phyloP scores from a whole-genome alignment of 1,140 invertebrate species.

The Chymomyza costata region DNA sequence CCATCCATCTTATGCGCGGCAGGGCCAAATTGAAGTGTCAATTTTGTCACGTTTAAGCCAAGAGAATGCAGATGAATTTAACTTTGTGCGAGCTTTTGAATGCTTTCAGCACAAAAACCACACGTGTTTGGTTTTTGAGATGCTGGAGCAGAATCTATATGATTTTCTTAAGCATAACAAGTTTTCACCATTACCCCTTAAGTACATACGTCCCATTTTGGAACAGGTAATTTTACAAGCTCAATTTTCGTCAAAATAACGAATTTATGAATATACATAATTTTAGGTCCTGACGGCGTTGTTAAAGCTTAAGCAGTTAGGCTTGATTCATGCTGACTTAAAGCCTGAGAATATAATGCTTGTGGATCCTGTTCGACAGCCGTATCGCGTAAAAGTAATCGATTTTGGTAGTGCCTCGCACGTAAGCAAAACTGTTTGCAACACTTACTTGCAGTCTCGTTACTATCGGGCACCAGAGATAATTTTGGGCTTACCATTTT shows the following conservation, averaged over 20 bases:
- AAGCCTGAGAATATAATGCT: conserved; percentile 99
- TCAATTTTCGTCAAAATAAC: too few relatives aligned
- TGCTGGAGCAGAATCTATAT: conserved; percentile 99
- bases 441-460: conserved; percentile 98
- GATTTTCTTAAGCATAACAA: conserved; percentile 99
- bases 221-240: conserved; percentile 87
- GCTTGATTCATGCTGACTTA: conserved; percentile 98
- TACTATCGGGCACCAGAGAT: conserved; percentile 99
- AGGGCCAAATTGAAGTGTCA: conserved; percentile 99
- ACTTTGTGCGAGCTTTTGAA: conserved; percentile 99
- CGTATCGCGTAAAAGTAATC: conserved; percentile 98
- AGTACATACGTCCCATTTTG: conserved; percentile 98
- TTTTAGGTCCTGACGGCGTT: conserved; percentile 89
- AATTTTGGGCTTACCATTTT: conserved; percentile 97
- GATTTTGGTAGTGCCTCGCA: conserved; percentile 99
- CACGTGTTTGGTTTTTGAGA: conserved; percentile 99
- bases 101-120: conserved; percentile 99
- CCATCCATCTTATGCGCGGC: conserved; percentile 99
- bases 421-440: conserved; percentile 99
- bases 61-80: conserved; percentile 99
- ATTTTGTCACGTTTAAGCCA: conserved; percentile 97
- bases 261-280: too few relatives aligned
- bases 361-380: conserved; percentile 97
- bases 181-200: conserved; percentile 97
- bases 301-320: conserved; percentile 97